These are phyloP conservation scores for Centrocercus urophasianus DNA, from an alignment of 2,113 vertebrate species.

Conservation along the genomic window DNA sequence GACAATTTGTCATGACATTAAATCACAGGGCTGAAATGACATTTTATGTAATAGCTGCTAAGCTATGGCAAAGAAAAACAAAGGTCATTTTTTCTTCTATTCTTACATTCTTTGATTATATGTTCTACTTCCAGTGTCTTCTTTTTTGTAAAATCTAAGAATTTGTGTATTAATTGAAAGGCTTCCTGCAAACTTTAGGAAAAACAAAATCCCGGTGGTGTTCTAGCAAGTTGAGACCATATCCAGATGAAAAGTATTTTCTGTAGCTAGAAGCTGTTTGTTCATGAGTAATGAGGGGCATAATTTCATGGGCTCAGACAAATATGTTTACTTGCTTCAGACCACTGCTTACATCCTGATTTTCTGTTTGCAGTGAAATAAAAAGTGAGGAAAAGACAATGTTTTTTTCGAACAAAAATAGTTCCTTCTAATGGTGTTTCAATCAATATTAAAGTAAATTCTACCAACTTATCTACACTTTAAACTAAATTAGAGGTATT, in stretches of 20 bases:
- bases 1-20: background rate
- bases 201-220: accelerated
- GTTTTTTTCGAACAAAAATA: background rate
- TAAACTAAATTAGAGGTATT: background rate
- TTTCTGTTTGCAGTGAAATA: background rate
- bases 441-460: background rate
- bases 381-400: background rate
- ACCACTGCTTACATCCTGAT: background rate
- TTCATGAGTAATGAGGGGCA: background rate
- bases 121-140: background rate
- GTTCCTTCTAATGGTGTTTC: accelerated
- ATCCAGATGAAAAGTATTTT: background rate
- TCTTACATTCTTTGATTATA: background rate
- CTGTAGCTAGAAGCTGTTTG: background rate
- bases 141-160: background rate
- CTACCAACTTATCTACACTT: accelerated
- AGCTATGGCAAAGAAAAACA: background rate
- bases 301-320: background rate
- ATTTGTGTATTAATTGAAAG: background rate
- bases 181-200: background rate
- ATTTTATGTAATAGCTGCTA: background rate
- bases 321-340: accelerated
- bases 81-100: accelerated
- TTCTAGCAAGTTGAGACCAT: background rate
- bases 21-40: background rate